A percentile compares a stretch with the other conserved stretches of the same genome.
Conservation (phyloP, 2,113 vertebrate genomes). For the Phoenicopterus ruber region DNA sequence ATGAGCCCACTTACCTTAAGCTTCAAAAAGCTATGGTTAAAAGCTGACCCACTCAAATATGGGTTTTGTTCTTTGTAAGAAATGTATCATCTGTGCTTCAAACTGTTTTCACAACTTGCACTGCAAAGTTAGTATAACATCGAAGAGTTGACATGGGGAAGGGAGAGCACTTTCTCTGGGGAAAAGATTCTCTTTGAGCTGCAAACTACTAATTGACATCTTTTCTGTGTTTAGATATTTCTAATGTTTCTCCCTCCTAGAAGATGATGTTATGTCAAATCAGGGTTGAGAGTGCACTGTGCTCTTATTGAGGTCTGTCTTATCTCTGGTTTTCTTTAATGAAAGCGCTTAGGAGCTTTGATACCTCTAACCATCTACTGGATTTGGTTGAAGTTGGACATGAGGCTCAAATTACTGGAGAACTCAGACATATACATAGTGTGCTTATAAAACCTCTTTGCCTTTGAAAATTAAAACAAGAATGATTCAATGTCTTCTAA, state of each 20-base stretch:
- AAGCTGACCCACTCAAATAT: background rate
- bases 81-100: background rate
- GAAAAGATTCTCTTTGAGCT: background rate
- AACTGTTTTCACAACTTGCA: background rate
- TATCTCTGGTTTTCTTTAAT: background rate
- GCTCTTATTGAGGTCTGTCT: background rate
- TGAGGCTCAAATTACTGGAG: background rate
- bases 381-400: background rate
- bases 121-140: background rate
- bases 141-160: background rate
- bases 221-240: background rate
- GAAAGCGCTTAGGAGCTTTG: background rate
- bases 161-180: background rate
- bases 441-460: background rate
- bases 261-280: background rate
- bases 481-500: background rate
- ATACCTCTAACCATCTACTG: background rate
- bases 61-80: background rate
- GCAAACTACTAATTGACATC: background rate
- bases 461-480: background rate
- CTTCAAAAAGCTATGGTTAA: background rate
- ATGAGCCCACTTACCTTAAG: background rate
- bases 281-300: background rate
- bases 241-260: background rate
- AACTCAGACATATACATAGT: background rate